A percentile compares a stretch with the other conserved stretches of the same genome.
phyloP scores from a whole-genome alignment of 2,797 vertebrate species.

The Liasis olivaceus region DNA sequence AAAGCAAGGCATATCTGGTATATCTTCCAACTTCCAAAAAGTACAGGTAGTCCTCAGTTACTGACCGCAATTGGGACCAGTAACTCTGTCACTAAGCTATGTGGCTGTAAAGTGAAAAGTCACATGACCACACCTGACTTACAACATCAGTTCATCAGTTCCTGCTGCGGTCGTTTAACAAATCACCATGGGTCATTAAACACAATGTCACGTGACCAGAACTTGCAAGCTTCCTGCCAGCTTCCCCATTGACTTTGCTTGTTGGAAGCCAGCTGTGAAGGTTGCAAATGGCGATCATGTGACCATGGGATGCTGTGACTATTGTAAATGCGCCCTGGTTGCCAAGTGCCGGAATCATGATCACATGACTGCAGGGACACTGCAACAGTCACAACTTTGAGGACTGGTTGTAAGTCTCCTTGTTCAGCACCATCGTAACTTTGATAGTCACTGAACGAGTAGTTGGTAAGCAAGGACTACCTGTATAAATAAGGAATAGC shows the following conservation, averaged over 20 bases:
- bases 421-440: not conserved
- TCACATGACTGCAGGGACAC: not conserved
- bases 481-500: not conserved
- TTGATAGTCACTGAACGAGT: not conserved
- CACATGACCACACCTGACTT: not conserved
- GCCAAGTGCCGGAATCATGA: not conserved
- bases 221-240: not conserved
- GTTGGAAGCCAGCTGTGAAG: not conserved
- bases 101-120: not conserved
- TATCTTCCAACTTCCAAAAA: not conserved
- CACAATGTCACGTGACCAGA: not conserved
- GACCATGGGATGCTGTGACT: not conserved
- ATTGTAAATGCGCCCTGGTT: not conserved
- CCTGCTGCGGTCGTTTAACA: not conserved
- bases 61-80: not conserved
- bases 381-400: not conserved
- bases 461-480: not conserved
- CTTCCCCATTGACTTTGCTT: not conserved
- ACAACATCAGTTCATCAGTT: not conserved
- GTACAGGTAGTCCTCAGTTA: not conserved
- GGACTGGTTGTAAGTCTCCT: not conserved
- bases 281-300: not conserved
- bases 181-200: not conserved
- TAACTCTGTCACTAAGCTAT: not conserved
- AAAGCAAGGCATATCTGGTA: not conserved